Evolutionary conservation across 2,888 invertebrate genomes (phyloP), one percentile per base, ranked within the genome.

Genomic region (Mermis nigrescens): DNA sequence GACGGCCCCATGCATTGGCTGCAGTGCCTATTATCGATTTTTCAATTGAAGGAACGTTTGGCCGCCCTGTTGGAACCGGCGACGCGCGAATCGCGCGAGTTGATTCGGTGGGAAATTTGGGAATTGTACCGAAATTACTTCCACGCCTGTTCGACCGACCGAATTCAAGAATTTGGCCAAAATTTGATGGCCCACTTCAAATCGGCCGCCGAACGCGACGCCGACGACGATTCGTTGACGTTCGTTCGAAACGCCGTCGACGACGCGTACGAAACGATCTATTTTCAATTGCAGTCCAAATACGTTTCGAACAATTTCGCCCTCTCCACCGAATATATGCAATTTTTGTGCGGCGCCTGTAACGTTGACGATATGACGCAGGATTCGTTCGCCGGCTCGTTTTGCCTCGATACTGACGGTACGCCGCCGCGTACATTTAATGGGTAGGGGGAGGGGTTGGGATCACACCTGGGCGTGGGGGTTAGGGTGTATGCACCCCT

Each of bases 271-370:
- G 67, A 66, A 58, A 59, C 60, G 28, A 64, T 69, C 22, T 70
- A 70, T 58, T 62, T 66, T 19, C 61, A 65, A n/a, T 63, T 67
- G 63, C 64, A 70, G 64, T 48, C 61, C 32, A 62, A 63, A 24
- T 66, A 69, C 59, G 67, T 70, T 38, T 38, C 38, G 31, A 62
- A 67, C 19, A 64, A 65, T 7, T 70, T 71, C 60, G 69, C 68
- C 59, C 71, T 70, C 61, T 68, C 68, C 1, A 71, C 69, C 55
- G 2, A 2, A n/a, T 61, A 22, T 55, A 1, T 59, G 2, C 3
- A 45, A 27, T 24, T 26, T 7, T 24, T 61, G 22, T 26, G 12
- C 19, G 61, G 61, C 28, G 29, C 22, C 24, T 54, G 57, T 15
- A 28, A 51, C 15, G 2, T 32, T 19, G 32, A 15, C 32, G 15